Base-by-base conservation (phyloP, 2,113 vertebrate species). In the Corvus hawaiiensis region DNA sequence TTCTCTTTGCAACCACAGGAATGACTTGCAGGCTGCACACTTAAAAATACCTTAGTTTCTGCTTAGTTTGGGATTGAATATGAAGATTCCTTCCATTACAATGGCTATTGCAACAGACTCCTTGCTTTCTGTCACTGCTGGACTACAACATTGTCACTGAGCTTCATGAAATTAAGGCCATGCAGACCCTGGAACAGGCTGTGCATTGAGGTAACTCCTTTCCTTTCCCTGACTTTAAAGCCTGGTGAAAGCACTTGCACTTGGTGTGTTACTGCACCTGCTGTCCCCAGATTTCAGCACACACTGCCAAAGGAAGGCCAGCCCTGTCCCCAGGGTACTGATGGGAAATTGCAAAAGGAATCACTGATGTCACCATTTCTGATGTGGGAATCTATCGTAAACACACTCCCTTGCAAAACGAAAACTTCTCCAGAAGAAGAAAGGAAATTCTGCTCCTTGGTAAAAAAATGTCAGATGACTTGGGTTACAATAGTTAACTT, bases 281-380 rank as follows among this genome's bases (percentile, higher is more conserved):
- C 89, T 92, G 32, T 66, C 91, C 89, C 59, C 48, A 84, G 75
- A 46, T 5, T 85, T 73, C 54, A 0, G 84, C 0, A 8, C 4
- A 8, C 7, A 41, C 56, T 62, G 63, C 49, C 75, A 81, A 51
- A 94, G 93, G 94, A 96, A 91, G 92, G 54, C 88, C 90, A 95
- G 92, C 92, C 93, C 93, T 93, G 79, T 96, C 94, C 94, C 96
- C 10, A 1, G 93, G 68, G 94, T 44, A 35, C 51, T 1, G 61
- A 10, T 94, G 94, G 94, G 93, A 96, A 96, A 88, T 86, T 95
- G 92, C 92, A 63, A 94, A 75, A 96, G 94, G 82, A 94, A 93
- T 93, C 85, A 90, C 82, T 95, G 94, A 95, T 93, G 87, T 96
- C 93, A 96, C 72, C 16, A 2, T 87, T 88, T 43, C 51, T 85